A percentile compares a stretch with the other conserved stretches of the same genome.
Conservation (phyloP, 1,140 invertebrate species). For the Parasteatoda tepidariorum region DNA sequence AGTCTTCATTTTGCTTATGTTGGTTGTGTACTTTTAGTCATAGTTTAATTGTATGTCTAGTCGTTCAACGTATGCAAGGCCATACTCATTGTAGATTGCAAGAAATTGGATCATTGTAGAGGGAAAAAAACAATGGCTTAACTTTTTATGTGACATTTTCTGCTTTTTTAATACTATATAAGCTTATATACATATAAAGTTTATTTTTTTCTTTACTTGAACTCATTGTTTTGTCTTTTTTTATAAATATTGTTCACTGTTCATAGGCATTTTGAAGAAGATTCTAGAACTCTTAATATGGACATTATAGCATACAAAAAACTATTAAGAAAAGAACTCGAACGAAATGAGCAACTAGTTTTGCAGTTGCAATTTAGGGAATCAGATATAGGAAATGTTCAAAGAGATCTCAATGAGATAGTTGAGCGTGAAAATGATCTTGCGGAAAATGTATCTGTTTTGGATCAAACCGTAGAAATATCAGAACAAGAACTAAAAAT, state of each 20-base stretch:
- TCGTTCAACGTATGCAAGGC: too few species aligned
- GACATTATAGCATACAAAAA: slow-evolving; percentile 42
- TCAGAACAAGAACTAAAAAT: slow-evolving; percentile 31
- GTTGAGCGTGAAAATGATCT: slow-evolving; percentile 18
- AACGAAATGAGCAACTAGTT: slow-evolving; percentile 39
- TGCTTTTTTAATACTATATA: too few species aligned
- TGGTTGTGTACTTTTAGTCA: too few species aligned
- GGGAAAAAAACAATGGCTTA: too few species aligned
- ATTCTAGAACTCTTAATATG: slow-evolving; percentile 24
- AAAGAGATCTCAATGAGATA: slow-evolving; percentile 5
- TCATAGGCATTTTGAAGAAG: slow-evolving; percentile 37
- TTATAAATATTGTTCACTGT: too few species aligned
- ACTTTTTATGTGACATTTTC: too few species aligned
- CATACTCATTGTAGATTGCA: too few species aligned
- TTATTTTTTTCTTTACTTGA: background rate
- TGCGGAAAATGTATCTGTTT: slow-evolving; percentile 35
- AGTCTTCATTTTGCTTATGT: too few species aligned
- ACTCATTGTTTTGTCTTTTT: background rate
- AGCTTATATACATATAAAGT: background rate
- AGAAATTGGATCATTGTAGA: too few species aligned
- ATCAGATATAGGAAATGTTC: slow-evolving; percentile 15
- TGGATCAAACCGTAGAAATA: slow-evolving; percentile 37
- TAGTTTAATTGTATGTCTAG: too few species aligned
- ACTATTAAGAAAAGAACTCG: slow-evolving; percentile 40
- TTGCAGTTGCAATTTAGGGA: slow-evolving; percentile 15